Evolutionary conservation across 30 jellyfish, hydroid and myxozoan genomes (phyloP), one percentile per base, ranked within the genome.

Genomic region (Nemopilema nomurai): DNA sequence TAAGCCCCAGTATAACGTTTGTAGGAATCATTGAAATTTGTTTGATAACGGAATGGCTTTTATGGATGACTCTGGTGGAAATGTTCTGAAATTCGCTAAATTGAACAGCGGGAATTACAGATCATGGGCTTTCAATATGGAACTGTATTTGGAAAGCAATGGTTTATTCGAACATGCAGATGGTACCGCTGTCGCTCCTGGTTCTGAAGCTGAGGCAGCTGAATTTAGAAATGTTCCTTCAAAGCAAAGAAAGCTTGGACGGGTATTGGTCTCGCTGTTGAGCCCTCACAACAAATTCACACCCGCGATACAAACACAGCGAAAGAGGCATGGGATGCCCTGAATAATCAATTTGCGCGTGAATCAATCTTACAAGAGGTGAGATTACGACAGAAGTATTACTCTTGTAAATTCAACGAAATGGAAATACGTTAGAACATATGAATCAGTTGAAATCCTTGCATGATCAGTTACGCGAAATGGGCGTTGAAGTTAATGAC

Each of bases 361-460:
- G 50, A 70, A 51, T 83, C 86, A 24, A 83, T 83, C 49, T 52
- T 83, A 53, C 80, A 70, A 29, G 71, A 69, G 52, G 92, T 53
- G 27, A 32, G 71, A 33, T 71, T 71, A 28, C 29, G 92, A 53
- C 85, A 83, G 51, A 50, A 52, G 75, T 81, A 81, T 67, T 81
- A 81, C 52, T 81, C 89, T 8, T 67, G 90, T 32, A 49, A 27
- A 30, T 81, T 81, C 67, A 67, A 19, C 28, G 8, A 13, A 50
- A 52, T 81, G 90, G 90, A 32, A 68, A 68, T 67, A 81, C 51
- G 90, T 26, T 67, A 25, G 83, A 81, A 72, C 90, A 81, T 69
- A 67, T 81, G 21, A 81, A 81, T 70, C 24, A 67, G 33, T 50
- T 81, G 70, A 81, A 81, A 68, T 65, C 90, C 0, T 29, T 81